These are phyloP conservation scores for Sphaerolaimus hirsutus DNA, from an alignment of 2,888 invertebrate species.

Conservation along the genomic window DNA sequence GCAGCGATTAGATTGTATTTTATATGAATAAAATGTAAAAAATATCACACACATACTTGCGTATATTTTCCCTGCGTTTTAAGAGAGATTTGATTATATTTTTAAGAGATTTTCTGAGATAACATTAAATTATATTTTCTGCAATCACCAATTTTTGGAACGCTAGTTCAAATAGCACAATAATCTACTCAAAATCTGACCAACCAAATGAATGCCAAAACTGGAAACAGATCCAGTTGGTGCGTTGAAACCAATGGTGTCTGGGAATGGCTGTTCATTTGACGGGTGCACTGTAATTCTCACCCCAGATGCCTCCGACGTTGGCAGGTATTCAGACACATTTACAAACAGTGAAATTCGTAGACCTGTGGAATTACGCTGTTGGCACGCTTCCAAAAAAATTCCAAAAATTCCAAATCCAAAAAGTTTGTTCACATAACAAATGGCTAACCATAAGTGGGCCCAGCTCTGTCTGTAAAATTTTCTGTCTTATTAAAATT, in stretches of 20 bases:
- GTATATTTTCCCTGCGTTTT: too few species aligned
- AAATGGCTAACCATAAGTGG: conserved; percentile 15
- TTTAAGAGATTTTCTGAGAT: too few species aligned
- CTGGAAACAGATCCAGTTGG: conserved; percentile 21
- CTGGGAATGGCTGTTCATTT: conserved; percentile 19
- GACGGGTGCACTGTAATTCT: conserved; percentile 18
- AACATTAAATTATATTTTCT: not conserved
- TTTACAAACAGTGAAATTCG: conserved; percentile 22
- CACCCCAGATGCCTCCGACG: conserved; percentile 21
- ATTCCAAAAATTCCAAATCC: not conserved
- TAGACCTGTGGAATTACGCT: conserved; percentile 11
- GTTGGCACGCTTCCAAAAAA: not conserved
- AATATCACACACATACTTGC: too few species aligned
- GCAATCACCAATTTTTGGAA: not conserved
- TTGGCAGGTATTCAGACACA: conserved; percentile 19
- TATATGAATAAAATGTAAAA: not conserved
- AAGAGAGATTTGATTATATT: too few species aligned
- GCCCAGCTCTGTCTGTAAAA: conserved; percentile 18
- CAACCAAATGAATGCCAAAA: conserved; percentile 17
- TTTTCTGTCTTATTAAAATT: conserved; percentile 13
- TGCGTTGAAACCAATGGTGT: conserved; percentile 20
- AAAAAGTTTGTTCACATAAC: too few species aligned
- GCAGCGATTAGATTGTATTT: not conserved
- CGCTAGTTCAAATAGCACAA: not conserved
- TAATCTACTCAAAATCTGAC: too few species aligned